Evolutionary conservation across 2,888 invertebrate genomes (phyloP).

Genomic region (Cheiracanthium punctorium): DNA sequence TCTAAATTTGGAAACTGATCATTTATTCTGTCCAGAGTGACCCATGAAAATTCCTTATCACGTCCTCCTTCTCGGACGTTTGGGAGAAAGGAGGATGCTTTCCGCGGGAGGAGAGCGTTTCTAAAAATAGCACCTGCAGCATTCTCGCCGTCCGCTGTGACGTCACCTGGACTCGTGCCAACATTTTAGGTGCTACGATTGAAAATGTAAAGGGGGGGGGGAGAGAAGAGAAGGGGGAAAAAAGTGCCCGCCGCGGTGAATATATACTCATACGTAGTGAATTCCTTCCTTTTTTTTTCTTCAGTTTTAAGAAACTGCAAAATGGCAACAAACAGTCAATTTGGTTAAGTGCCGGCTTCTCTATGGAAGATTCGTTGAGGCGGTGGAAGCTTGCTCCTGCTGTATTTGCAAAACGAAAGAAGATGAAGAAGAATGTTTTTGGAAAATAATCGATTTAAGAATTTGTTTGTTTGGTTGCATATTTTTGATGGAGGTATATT

Average conservation of each 20-base stretch:
- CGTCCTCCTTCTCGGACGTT: not conserved
- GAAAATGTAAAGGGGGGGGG: too few relatives aligned
- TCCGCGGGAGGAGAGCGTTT: not conserved
- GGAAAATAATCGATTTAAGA: too few relatives aligned
- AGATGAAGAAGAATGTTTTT: too few relatives aligned
- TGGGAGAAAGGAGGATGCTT: not conserved
- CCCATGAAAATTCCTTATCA: not conserved
- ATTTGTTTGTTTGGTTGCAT: too few relatives aligned
- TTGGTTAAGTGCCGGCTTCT: constrained; percentile 36
- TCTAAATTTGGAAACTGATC: too few relatives aligned
- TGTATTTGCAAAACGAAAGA: too few relatives aligned
- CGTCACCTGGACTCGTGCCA: constrained; percentile 58
- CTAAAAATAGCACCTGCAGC: constrained; percentile 52
- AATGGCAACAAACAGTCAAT: constrained; percentile 33
- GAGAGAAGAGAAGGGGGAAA: not conserved
- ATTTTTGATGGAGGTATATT: too few relatives aligned
- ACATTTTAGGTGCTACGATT: not conserved
- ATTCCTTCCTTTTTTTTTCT: too few relatives aligned
- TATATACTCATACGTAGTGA: too few relatives aligned
- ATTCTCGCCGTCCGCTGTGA: constrained; percentile 44
- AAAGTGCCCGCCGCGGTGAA: not conserved
- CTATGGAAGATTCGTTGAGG: too few relatives aligned
- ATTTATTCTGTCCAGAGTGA: not conserved
- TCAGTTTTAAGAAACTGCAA: too few relatives aligned
- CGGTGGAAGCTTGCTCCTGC: too few relatives aligned